A percentile compares a stretch with the other conserved stretches of the same genome.
Evolutionary conservation across 2,797 vertebrate genomes (phyloP).

Genomic region (Harpagifer antarcticus): DNA sequence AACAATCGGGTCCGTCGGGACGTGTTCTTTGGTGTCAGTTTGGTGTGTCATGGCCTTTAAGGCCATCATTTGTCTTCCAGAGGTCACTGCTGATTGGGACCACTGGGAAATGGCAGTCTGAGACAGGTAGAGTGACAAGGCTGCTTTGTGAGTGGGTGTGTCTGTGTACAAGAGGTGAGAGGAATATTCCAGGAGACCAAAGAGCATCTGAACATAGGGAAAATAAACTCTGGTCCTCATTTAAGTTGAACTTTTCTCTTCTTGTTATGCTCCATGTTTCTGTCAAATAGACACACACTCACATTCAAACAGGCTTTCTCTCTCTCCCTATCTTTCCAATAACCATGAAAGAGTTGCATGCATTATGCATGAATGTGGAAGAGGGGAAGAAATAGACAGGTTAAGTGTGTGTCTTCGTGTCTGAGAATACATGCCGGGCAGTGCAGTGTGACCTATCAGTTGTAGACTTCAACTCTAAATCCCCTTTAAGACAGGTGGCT

Average conservation of each 20-base stretch:
- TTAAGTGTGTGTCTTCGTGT: constrained; percentile 11
- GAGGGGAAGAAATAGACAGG: constrained; percentile 29
- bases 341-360: constrained; percentile 43
- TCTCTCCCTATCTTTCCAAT: constrained; percentile 13
- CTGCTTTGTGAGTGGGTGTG: constrained; percentile 19
- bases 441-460: constrained; percentile 59
- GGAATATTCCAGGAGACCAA: not conserved
- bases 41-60: too few relatives aligned
- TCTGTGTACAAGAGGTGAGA: constrained; percentile 4
- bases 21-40: too few relatives aligned
- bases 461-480: constrained; percentile 57
- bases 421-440: constrained; percentile 23
- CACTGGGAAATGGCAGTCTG: constrained; percentile 47
- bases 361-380: constrained; percentile 64
- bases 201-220: constrained; percentile 1
- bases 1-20: too few relatives aligned
- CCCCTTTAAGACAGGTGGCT: constrained; percentile 65
- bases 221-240: constrained; percentile 22
- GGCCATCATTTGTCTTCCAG: constrained; percentile 58
- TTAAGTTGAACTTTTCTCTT: constrained; percentile 39
- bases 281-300: constrained; percentile 12
- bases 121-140: constrained; percentile 56
- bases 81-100: constrained; percentile 62
- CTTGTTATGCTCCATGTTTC: constrained; percentile 43
- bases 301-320: not conserved